These are phyloP conservation scores for Melikaiella ostensackeni DNA, from an alignment of 2,888 invertebrate species.

Conservation along the genomic window DNA sequence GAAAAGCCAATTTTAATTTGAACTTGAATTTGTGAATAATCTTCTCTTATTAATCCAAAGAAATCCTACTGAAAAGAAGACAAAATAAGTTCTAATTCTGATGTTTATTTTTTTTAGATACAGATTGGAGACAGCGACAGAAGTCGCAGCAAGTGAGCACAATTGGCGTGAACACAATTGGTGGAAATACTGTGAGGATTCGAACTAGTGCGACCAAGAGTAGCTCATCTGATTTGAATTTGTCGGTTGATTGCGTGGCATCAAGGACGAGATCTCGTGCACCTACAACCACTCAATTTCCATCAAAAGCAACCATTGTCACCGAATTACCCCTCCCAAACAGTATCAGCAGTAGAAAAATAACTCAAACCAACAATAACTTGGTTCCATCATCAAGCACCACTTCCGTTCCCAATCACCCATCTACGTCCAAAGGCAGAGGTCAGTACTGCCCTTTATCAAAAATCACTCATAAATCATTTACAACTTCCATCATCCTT, in stretches of 20 bases:
- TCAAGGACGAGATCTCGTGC: constrained; percentile 74
- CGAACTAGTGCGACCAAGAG: constrained; percentile 67
- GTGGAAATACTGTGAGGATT: constrained; percentile 55
- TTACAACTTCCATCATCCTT: neutral
- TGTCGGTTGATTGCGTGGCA: constrained; percentile 73
- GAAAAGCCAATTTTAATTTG: neutral
- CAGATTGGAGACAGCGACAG: constrained; percentile 72
- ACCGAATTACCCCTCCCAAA: constrained; percentile 65
- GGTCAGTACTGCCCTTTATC: constrained; percentile 62
- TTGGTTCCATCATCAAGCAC: constrained; percentile 62
- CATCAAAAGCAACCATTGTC: constrained; percentile 61
- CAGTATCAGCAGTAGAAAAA: constrained; percentile 66
- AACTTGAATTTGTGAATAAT: no score
- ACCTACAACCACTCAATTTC: constrained; percentile 49
- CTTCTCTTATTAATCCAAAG: no score
- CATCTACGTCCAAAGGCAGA: constrained; percentile 75
- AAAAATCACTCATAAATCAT: neutral
- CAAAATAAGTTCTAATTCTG: neutral
- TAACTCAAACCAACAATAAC: constrained; percentile 60
- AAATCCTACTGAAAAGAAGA: neutral
- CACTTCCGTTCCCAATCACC: constrained; percentile 69
- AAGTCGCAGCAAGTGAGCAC: constrained; percentile 67
- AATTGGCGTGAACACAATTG: constrained; percentile 63
- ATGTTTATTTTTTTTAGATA: constrained; percentile 60
- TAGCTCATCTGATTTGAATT: constrained; percentile 69